Conservation (phyloP, 92 coral and sea anemone genomes). For the Anthopleura xanthogrammica region DNA sequence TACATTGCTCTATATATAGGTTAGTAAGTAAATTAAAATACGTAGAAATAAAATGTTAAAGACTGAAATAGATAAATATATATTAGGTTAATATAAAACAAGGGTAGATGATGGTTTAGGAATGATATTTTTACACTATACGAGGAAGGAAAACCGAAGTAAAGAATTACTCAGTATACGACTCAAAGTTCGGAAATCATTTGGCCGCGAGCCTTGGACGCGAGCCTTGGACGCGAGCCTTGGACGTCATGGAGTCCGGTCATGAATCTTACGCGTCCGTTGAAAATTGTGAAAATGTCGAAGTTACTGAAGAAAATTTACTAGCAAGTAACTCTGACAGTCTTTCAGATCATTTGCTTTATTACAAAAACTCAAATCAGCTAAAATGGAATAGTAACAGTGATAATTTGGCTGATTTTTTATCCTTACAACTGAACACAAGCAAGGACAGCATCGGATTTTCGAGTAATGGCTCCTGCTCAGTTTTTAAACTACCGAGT, state of each 20-base stretch:
- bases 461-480: neutral
- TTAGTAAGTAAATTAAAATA: too few relatives aligned
- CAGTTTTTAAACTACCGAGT: neutral
- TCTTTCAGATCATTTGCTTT: neutral
- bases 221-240: too few relatives aligned
- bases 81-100: too few relatives aligned
- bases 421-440: conserved; percentile 1
- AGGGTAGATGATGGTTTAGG: too few relatives aligned
- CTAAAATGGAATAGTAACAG: conserved; percentile 1
- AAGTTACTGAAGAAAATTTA: neutral
- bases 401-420: neutral
- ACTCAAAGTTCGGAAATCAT: too few relatives aligned
- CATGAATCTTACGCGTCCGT: conserved; percentile 1
- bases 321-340: neutral
- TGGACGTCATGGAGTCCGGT: neutral
- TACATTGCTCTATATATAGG: too few relatives aligned
- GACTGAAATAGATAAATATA: too few relatives aligned
- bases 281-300: neutral
- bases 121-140: too few relatives aligned
- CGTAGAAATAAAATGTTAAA: too few relatives aligned
- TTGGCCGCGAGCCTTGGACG: too few relatives aligned
- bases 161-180: too few relatives aligned
- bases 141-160: too few relatives aligned
- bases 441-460: neutral
- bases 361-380: conserved; percentile 1